Base-by-base conservation (phyloP, 2,797 vertebrate species). In the Enteromius unitaeniatus region DNA sequence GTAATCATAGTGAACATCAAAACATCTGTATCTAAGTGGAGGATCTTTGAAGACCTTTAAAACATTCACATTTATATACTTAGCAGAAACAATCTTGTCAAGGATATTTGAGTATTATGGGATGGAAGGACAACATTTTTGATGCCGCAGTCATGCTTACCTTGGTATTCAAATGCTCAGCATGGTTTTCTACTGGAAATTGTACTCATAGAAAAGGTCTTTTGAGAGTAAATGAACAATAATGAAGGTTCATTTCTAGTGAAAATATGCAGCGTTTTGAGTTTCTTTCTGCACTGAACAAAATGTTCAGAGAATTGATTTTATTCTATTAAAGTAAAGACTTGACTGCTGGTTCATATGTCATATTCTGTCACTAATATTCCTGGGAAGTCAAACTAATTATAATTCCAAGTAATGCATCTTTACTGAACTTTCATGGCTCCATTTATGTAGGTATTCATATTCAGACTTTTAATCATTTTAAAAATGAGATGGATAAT, bases 1-100 rank as follows among this genome's bases (percentile, higher is more conserved):
- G 86, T 86, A 78, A 42, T 77, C 88, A 86, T 13, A 68, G 87
- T 83, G 83, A 37, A 77, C 88, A 88, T 91, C 89, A 90, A 86
- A 89, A 87, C 89, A 34, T 85, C 87, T 88, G 78, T 87, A 81
- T 90, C 70, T 78, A 70, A 45, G 60, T 84, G 82, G 68, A 79
- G 70, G 60, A 84, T 40, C 78, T 83, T 81, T 81, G 80, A 83
- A 80, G 75, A 47, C 34, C 26, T 15, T 70, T 74, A 55, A 72
- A 76, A 42, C 47, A 34, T 68, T 40, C 4, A 40, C 19, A 73
- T 26, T 28, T 49, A 31, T 49, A 49, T 49, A 73, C 69, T 15
- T 6, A 75, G 17, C 47, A 74, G 73, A 23, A 55, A 53, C 51
- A 23, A 23, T 73, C 7, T 40, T 40, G 37, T 60, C n/a, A 60